phyloP scores from a whole-genome alignment of 1,140 invertebrate species.

The Drosophila sechellia region DNA sequence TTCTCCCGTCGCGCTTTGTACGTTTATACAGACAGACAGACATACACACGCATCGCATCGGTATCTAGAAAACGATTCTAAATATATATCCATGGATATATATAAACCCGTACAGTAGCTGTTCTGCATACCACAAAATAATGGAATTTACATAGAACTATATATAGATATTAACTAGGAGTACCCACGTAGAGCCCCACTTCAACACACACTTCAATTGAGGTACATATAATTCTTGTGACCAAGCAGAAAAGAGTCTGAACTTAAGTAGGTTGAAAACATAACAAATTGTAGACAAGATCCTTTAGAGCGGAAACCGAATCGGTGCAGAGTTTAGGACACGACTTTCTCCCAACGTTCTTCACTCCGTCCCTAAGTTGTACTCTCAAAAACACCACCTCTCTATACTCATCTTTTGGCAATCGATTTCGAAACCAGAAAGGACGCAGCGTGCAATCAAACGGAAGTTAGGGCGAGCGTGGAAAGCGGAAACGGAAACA shows the following conservation, averaged over 20 bases:
- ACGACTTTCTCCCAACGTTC: slow-evolving; percentile 57
- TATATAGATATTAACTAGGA: slow-evolving; percentile 14
- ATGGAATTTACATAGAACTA: slow-evolving; percentile 54
- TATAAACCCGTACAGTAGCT: slow-evolving; percentile 28
- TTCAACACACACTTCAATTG: slow-evolving; percentile 18
- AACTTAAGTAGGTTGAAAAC: slow-evolving; percentile 74
- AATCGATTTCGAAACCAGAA: slow-evolving; percentile 4
- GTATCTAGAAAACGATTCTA: slow-evolving; percentile 22
- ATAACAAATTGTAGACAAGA: slow-evolving; percentile 40
- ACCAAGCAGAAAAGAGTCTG: slow-evolving; percentile 79
- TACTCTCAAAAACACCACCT: slow-evolving; percentile 10
- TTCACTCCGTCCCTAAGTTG: slow-evolving; percentile 58
- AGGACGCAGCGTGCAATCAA: slow-evolving; percentile 20
- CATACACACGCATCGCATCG: background rate
- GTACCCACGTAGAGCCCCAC: slow-evolving; percentile 34
- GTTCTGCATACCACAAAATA: slow-evolving; percentile 24
- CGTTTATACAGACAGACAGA: slow-evolving; percentile 22
- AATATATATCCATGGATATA: slow-evolving; percentile 33
- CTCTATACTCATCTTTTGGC: slow-evolving; percentile 19
- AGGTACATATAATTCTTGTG: slow-evolving; percentile 59
- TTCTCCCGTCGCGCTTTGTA: slow-evolving; percentile 28
- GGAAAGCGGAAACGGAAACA: slow-evolving; percentile 1
- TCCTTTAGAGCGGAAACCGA: slow-evolving; percentile 5
- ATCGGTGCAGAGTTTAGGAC: background rate
- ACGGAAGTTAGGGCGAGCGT: slow-evolving; percentile 1